Base-by-base conservation (phyloP, 2,888 invertebrate genomes). In the Himalopsyche tibetana region DNA sequence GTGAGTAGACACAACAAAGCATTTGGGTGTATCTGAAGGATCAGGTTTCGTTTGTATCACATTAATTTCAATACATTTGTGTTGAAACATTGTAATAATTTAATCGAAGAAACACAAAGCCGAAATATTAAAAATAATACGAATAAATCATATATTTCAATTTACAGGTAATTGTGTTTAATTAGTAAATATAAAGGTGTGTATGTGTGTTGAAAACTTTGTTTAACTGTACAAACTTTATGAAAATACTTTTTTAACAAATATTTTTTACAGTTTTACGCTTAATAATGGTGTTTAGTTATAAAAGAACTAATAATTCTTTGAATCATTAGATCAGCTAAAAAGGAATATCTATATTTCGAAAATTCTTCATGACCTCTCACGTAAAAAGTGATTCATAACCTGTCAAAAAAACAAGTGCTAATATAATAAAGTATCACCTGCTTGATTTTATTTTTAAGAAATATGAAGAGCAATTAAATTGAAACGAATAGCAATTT, bases 1-100 rank as follows among this genome's bases (percentile, higher is more conserved):
- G 74, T 74, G 74, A 74, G 74, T 74, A 36, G 74, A 74, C 74
- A 74, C 38, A 74, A 74, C 74, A 74, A 74, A 74, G 74, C 36
- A 36, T 36, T 74, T 74, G 74, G 74, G 74, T 36, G 74, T 74
- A 74, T 74, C 74, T 74, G 74, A 74, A 74, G n/a, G 28, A 74
- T 38, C 74, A 74, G 36, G 36, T 74, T 74, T 36, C 38, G 36
- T 36, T 74, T 74, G 38, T 36, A 12, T 74, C 36, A 9, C 74
- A 74, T 74, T 36, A 74, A 74, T 38, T 74, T 36, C 0, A 36
- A 74, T 36, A 38, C 36, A 3, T 74, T 19, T 74, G 12, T 36
- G 36, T 74, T 74, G 38, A 74, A 74, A 74, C 74, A 74, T 36
- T 36, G 36, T 38, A 36, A 36, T 74, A 74, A 36, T 74, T 74